Evolutionary conservation across 2,113 vertebrate genomes (phyloP), one percentile per base, ranked within the genome.

Genomic region (Burhinus bistriatus): DNA sequence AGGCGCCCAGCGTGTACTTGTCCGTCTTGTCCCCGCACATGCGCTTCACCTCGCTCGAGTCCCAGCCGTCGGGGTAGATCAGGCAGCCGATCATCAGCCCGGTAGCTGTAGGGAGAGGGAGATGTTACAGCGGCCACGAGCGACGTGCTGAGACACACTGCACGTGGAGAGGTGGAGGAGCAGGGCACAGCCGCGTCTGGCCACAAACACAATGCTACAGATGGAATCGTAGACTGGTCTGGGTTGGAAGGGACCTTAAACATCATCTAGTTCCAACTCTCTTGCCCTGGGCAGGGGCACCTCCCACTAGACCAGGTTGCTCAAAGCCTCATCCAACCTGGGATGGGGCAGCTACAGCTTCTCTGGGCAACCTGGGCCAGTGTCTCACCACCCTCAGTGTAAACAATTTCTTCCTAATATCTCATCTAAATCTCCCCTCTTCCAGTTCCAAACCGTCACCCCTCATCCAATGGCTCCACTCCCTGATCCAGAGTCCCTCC

Each of bases 21-120:
- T 99, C 99, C 0, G 99, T 99, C 77, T 99, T 98, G 97, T 99
- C 99, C 47, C 99, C 99, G 0, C 99, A 99, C 99, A 99, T 98
- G 26, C 99, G 97, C 95, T 97, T 98, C 95, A 99, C 99, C 97
- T 99, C 99, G 0, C 97, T 98, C 0, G 99, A 99, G 96, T 99
- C 99, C 99, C 99, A 99, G 34, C 99, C 99, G 0, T 99, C 99
- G 0, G 99, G 99, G 92, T 99, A 99, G 97, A 99, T 99, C 97
- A 99, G 98, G 86, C 99, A 99, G 80, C 99, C 99, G 3, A 99
- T 99, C 97, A 99, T 99, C 95, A 99, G 98, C 90, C 99, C 99
- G 0, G 99, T 99, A 17, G 99, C 99, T 99, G 97, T 6, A n/a
- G 57, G 52, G 15, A 85, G 27, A 80, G 23, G 14, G 80, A 55